Conservation (phyloP, 1,140 invertebrate genomes). For the Diorhabda elongata region DNA sequence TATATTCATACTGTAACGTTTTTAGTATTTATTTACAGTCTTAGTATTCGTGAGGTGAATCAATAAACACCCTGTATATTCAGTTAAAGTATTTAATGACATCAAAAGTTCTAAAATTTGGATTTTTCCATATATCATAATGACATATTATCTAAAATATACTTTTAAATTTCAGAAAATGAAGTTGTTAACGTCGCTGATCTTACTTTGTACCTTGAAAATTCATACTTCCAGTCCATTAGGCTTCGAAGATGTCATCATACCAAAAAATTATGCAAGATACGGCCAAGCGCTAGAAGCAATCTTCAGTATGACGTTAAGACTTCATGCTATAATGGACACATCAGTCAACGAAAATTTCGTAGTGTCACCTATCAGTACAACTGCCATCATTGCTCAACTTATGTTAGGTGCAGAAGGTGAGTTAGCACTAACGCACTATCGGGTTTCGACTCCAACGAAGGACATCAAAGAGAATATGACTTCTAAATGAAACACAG, state of each 20-base stretch:
- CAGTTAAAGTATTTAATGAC: too few relatives aligned
- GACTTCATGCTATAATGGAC: constrained; percentile 31
- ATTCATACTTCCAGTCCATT: not conserved
- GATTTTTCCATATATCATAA: too few relatives aligned
- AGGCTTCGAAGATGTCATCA: constrained; percentile 1
- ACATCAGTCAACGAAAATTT: constrained; percentile 51
- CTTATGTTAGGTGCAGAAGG: constrained; percentile 58
- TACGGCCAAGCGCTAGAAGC: constrained; percentile 32
- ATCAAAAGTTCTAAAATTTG: too few relatives aligned
- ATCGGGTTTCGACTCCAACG: too few relatives aligned
- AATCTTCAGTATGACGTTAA: constrained; percentile 34
- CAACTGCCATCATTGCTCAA: constrained; percentile 59
- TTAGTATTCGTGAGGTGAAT: too few relatives aligned
- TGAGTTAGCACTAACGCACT: constrained; percentile 8
- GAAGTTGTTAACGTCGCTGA: constrained; percentile 1
- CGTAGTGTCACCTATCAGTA: constrained; percentile 63
- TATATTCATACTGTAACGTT: too few relatives aligned
- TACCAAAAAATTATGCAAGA: not conserved
- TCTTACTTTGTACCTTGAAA: not conserved
- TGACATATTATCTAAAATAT: not conserved
- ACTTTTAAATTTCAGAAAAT: constrained; percentile 8
- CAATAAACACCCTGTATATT: too few relatives aligned
- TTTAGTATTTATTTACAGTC: too few relatives aligned
- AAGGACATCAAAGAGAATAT: too few relatives aligned
- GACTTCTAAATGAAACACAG: too few relatives aligned